Evolutionary conservation across 2,113 vertebrate species (phyloP).

Genomic region (Lipophrys pholis): DNA sequence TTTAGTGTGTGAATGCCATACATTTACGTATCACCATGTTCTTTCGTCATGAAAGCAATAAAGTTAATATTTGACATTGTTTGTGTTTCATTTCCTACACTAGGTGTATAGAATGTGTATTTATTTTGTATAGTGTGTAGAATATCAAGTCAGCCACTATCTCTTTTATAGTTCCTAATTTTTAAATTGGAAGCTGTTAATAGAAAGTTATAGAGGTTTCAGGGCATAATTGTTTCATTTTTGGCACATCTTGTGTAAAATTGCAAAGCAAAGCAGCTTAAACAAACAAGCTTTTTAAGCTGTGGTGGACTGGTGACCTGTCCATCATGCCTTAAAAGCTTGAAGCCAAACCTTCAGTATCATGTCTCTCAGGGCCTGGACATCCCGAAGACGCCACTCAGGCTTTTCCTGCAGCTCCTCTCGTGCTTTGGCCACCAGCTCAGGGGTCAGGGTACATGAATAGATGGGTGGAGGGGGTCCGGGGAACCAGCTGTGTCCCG

Average conservation of each 20-base stretch:
- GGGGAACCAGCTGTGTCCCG: conserved; percentile 77
- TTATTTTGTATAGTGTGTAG: background rate
- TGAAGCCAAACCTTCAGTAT: conserved; percentile 84
- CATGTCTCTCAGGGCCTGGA: conserved; percentile 96
- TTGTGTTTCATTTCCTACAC: background rate
- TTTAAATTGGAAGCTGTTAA: background rate
- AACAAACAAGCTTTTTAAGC: too few species aligned
- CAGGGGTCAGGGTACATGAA: conserved; percentile 89
- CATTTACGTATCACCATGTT: too few species aligned
- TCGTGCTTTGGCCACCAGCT: conserved; percentile 92
- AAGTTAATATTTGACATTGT: too few species aligned
- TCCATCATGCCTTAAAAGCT: background rate
- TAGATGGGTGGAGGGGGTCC: conserved; percentile 85
- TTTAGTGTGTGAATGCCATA: too few species aligned
- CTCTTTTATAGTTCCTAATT: background rate
- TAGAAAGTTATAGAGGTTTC: too few species aligned
- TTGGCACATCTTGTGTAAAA: too few species aligned
- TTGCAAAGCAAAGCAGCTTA: too few species aligned
- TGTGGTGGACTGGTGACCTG: too few species aligned
- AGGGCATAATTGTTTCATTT: too few species aligned
- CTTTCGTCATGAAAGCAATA: too few species aligned
- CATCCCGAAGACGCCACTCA: conserved; percentile 95
- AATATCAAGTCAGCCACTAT: background rate
- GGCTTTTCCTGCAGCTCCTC: conserved; percentile 98
- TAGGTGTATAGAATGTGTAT: background rate